A percentile compares a stretch with the other conserved stretches of the same genome.
These are phyloP conservation scores for Epistrophe eligans DNA, from an alignment of 2,888 invertebrate genomes.

Conservation along the genomic window DNA sequence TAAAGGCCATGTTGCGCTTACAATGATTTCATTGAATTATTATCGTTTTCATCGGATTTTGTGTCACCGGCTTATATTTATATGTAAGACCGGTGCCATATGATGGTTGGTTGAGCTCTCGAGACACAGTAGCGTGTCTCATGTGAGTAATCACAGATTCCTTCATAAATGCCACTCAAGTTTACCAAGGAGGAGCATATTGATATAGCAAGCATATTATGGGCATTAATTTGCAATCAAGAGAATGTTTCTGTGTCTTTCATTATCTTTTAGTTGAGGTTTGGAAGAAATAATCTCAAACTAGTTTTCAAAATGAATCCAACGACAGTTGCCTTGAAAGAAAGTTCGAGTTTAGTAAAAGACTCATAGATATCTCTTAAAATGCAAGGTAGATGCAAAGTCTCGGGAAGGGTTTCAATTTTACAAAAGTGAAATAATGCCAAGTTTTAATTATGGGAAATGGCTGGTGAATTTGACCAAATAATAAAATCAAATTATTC, in stretches of 20 bases:
- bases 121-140: constrained; percentile 53
- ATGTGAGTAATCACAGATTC: constrained; percentile 63
- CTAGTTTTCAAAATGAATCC: constrained; percentile 11
- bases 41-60: constrained; percentile 69
- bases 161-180: constrained; percentile 74
- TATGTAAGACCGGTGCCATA: constrained; percentile 51
- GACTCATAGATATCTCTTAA: neutral
- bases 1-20: constrained; percentile 56
- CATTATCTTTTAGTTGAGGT: constrained; percentile 21
- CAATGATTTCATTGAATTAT: constrained; percentile 65
- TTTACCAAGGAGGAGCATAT: constrained; percentile 45
- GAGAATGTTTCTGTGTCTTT: constrained; percentile 53
- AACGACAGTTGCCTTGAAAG: constrained; percentile 3
- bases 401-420: neutral
- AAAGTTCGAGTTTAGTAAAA: constrained; percentile 7
- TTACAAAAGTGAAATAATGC: neutral
- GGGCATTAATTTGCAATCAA: constrained; percentile 59
- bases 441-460: neutral
- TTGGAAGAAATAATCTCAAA: constrained; percentile 45
- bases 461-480: no score
- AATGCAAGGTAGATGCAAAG: neutral
- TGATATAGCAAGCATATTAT: constrained; percentile 33
- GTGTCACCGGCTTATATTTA: constrained; percentile 29
- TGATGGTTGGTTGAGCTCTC: constrained; percentile 10
- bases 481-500: no score